Base-by-base conservation (phyloP, 2,888 invertebrate genomes). In the Dexiosoma caninum region DNA sequence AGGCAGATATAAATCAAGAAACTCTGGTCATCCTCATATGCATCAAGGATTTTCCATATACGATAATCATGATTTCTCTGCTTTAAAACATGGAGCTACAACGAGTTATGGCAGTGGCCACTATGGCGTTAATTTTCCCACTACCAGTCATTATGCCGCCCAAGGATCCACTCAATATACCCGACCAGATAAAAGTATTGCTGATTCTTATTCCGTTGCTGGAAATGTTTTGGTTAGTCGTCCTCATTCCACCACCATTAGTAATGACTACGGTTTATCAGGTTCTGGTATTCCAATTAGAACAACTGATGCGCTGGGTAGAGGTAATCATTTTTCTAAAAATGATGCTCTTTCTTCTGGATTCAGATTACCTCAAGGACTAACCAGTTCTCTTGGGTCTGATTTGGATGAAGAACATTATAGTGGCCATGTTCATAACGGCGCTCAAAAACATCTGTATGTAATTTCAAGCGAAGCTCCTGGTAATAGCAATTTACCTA, bases 371-470 rank as follows among this genome's bases (percentile, higher is more conserved):
- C 64, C 2, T 23, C 42, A 27, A 9, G 37, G 57, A 1, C 42
- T 66, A 7, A n/a, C 42, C 12, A 10, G 37, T 14, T 40, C 49
- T 37, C 12, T 49, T 37, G 49, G 23, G 4, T 27, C 77, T 4
- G 46, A 19, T 19, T 32, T 70, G 12, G 44, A 53, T 23, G 66
- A 71, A 35, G 30, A 37, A 12, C 55, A 77, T 44, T 69, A 59
- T 49, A 32, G 23, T 3, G 46, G 62, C 59, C 81, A 77, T 74
- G 69, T 77, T 14, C 81, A 72, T 59, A 77, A 77, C 53, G 77
- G 77, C 30, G 46, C 21, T n/a, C 55, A 62, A 40, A 67, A 77
- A 62, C 69, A 81, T 69, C n/a, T 77, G 69, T 81, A 74, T 64
- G 44, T 69, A 1, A 42, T 70, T 37, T 21, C 72, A 35, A 46